Conservation (phyloP, 2,888 invertebrate genomes). For the Sabellastarte sp. region DNA sequence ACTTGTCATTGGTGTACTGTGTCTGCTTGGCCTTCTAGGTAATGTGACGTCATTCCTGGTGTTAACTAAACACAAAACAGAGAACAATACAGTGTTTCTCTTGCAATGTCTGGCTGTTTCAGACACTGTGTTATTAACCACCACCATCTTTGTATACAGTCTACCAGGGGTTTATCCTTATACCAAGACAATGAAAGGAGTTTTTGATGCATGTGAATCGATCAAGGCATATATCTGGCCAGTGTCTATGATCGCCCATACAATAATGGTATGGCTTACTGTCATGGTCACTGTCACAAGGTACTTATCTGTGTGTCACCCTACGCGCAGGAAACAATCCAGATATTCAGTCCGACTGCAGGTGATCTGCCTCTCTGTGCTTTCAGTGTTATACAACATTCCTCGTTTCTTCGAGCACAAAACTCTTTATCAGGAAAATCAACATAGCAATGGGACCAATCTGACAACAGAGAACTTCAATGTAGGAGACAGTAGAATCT, state of each 20-base stretch:
- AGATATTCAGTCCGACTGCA: constrained; percentile 7
- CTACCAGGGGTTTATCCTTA: constrained; percentile 4
- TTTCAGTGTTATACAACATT: constrained; percentile 27
- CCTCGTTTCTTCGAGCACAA: constrained; percentile 32
- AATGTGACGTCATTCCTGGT: constrained; percentile 11
- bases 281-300: constrained; percentile 29
- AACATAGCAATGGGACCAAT: constrained; percentile 3
- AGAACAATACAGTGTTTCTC: constrained; percentile 11
- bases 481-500: background rate
- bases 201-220: background rate
- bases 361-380: constrained; percentile 16
- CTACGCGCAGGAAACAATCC: constrained; percentile 3
- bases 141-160: constrained; percentile 8
- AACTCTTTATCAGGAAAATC: no score
- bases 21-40: constrained; percentile 11
- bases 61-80: constrained; percentile 11
- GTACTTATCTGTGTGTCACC: constrained; percentile 24
- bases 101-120: constrained; percentile 12
- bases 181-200: background rate
- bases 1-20: constrained; percentile 12
- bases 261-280: constrained; percentile 27
- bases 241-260: constrained; percentile 27
- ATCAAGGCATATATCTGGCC: constrained; percentile 25
- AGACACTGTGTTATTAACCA: constrained; percentile 7
- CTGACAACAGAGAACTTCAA: constrained; percentile 2